Evolutionary conservation across 2,113 vertebrate species (phyloP).

Genomic region (Rhegmatorhina hoffmannsi): DNA sequence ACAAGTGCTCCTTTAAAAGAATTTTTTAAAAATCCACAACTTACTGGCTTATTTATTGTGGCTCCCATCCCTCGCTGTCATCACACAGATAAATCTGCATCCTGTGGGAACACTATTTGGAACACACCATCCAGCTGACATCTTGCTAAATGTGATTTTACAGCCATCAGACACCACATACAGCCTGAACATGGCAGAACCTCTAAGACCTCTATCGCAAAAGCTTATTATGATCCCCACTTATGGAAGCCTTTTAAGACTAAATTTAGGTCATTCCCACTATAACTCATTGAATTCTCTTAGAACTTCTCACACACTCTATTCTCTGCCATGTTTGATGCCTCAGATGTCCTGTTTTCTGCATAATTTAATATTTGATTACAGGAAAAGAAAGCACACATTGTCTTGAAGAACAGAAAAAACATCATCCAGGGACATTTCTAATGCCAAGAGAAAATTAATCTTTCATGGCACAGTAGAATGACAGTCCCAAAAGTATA

Average conservation of each 20-base stretch:
- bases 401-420: neutral
- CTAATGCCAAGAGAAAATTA: neutral
- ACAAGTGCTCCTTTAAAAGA: neutral
- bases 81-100: neutral
- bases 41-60: neutral
- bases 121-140: neutral
- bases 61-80: neutral
- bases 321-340: neutral
- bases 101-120: neutral
- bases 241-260: neutral
- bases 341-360: neutral
- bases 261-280: neutral
- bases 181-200: neutral
- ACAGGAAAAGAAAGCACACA: neutral
- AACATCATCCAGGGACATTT: neutral
- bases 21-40: neutral
- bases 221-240: neutral
- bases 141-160: neutral
- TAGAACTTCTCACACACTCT: neutral
- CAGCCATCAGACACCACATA: neutral
- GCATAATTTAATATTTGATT: slow-evolving; percentile 15
- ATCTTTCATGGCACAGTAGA: neutral
- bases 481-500: neutral
- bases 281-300: neutral
- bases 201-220: neutral